Evolutionary conservation across 2,113 vertebrate species (phyloP), one percentile per base, ranked within the genome.

Genomic region (Cettia cetti): DNA sequence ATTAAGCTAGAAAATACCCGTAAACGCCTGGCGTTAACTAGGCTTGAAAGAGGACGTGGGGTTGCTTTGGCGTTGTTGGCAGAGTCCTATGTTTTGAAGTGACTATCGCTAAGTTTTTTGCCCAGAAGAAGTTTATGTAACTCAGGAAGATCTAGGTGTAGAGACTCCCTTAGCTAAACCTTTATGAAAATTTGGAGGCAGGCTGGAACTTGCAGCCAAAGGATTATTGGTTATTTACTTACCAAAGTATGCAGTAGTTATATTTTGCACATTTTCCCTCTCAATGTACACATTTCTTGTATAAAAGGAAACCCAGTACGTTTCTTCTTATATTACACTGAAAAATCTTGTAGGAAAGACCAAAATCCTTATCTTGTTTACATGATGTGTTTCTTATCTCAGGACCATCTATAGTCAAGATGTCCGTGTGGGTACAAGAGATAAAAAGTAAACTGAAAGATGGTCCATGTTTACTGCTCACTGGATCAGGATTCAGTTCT

Each of bases 381-480:
- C 7, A 0, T 47, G 59, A 40, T 18, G 8, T 21, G 9, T 63
- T 78, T 86, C 72, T 90, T 81, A 22, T 81, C 60, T 64, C 14
- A 1, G 57, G 40, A 20, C 72, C 45, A 49, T 94, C 82, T 83
- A 33, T 53, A 60, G 76, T 47, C 4, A 30, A 69, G 70, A 70
- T 72, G 52, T 42, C 45, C 90, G 6, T 86, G 20, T 96, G 95
- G 30, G 31, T 50, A 8, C 20, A 16, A 61, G 69, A 92, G 96
- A 96, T 97, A 96, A 94, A 39, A 24, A 79, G 37, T 60, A 45
- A 60, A 44, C 53, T 42, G n/a, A 17, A 56, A 70, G 63, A 20
- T 74, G 53, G 63, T 68, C 35, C 9, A 0, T 84, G 56, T 70
- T 86, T 94, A 61, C 65, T 56, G 28, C 47, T 52, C 4, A 3